Evolutionary conservation across 2,113 vertebrate genomes (phyloP), one percentile per base, ranked within the genome.

Genomic region (Pionites leucogaster): DNA sequence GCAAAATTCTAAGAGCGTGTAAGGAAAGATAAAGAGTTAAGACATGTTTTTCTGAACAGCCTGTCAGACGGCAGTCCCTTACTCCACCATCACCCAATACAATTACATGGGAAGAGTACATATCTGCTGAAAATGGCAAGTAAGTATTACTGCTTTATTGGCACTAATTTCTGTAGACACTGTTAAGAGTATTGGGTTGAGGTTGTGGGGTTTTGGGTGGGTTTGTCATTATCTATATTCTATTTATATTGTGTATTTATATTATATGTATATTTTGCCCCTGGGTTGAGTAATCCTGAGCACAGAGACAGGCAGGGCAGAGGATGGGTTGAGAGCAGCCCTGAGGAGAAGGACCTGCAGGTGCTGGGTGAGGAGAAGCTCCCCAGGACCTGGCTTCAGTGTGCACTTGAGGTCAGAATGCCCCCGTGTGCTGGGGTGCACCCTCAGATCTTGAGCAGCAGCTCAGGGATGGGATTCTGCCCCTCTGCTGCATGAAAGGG

Each of bases 61-160:
- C 99, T 2, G 98, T 98, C 82, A 98, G 99, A 86, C 98, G 99
- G 86, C 99, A 98, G 96, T 99, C 99, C 8, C 98, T 99, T 41
- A 99, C 99, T 0, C 98, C 99, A 2, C 99, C 99, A 3, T 98
- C 98, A 6, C 98, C 99, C 65, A 99, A 99, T 97, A 99, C 99
- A 44, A 99, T 99, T 87, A 99, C 99, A 5, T 99, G 99, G 99
- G 99, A 99, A 77, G 99, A 99, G 81, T 99, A 99, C 97, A 99
- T 99, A 95, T 98, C 98, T 79, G 98, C 99, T 29, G 99, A 99
- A 96, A 99, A 98, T n/a, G 99, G 99, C 94, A 99, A 99, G 99
- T 99, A 97, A 82, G 99, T 97, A 25, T 27, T 27, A 25, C 22
- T 12, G 47, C 1, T 13, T 31, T 5, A 4, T 41, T 68, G 42